These are phyloP conservation scores for Cebidichthys violaceus DNA, from an alignment of 2,113 vertebrate species.

Conservation along the genomic window DNA sequence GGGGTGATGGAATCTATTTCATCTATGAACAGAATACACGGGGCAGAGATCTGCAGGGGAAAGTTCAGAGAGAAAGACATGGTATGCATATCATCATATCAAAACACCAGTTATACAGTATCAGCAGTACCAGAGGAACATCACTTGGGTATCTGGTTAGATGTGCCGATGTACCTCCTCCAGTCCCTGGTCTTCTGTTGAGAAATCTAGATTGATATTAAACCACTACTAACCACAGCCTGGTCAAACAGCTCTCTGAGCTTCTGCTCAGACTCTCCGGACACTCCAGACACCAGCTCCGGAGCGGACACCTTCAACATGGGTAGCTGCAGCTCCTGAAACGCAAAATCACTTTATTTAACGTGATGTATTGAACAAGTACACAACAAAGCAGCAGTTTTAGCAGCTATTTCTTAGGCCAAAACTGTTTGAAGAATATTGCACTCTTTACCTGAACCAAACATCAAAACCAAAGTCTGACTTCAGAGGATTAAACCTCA, in stretches of 20 bases:
- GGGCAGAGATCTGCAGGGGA: conserved; percentile 84
- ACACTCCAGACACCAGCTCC: conserved; percentile 96
- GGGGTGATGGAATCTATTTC: conserved; percentile 98
- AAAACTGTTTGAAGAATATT: not conserved
- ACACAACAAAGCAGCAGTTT: not conserved
- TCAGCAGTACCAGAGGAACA: not conserved
- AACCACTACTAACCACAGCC: conserved; percentile 87
- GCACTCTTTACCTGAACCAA: not conserved
- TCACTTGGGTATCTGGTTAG: not conserved
- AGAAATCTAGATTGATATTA: not conserved
- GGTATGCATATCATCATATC: not conserved
- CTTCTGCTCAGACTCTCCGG: conserved; percentile 97
- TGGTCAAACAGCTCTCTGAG: conserved; percentile 93
- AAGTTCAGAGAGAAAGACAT: not conserved
- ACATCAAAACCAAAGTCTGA: not conserved
- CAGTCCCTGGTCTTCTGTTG: not conserved
- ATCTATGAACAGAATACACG: conserved; percentile 97
- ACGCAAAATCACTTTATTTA: not conserved
- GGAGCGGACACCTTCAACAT: conserved; percentile 96
- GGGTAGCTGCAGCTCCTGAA: conserved; percentile 91
- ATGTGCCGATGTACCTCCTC: not conserved
- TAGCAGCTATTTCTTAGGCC: not conserved
- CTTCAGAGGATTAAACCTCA: too few relatives aligned
- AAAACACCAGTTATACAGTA: not conserved
- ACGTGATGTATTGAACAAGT: not conserved